Evolutionary conservation across 1,140 invertebrate genomes (phyloP).

Genomic region (Drosophila azteca): DNA sequence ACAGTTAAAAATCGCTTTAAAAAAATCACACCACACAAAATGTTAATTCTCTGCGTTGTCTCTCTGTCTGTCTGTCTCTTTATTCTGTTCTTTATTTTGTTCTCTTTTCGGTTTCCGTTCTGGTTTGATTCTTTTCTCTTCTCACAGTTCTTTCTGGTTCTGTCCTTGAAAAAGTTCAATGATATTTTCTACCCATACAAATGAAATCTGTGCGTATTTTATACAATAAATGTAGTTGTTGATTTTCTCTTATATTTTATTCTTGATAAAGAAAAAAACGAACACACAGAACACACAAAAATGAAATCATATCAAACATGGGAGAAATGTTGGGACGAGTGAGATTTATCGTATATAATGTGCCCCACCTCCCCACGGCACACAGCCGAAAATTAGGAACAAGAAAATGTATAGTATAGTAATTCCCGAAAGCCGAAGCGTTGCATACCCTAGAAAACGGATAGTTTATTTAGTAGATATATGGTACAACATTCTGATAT

Average conservation of each 20-base stretch:
- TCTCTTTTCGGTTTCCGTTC: constrained; percentile 26
- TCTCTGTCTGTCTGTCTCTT: constrained; percentile 1
- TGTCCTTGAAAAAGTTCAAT: constrained; percentile 77
- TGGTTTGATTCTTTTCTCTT: not conserved
- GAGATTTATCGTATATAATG: constrained; percentile 10
- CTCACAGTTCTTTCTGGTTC: constrained; percentile 3
- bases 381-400: too few relatives aligned
- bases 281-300: constrained; percentile 3
- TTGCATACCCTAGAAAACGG: too few relatives aligned
- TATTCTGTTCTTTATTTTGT: constrained; percentile 7
- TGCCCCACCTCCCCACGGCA: not conserved
- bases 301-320: not conserved
- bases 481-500: too few relatives aligned
- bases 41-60: too few relatives aligned
- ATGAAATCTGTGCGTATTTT: constrained; percentile 8
- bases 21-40: not conserved
- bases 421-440: too few relatives aligned
- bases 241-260: constrained; percentile 47
- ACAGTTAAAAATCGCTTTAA: not conserved
- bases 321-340: constrained; percentile 11
- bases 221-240: constrained; percentile 27
- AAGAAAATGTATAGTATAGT: too few relatives aligned
- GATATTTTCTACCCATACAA: constrained; percentile 36
- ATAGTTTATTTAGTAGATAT: too few relatives aligned
- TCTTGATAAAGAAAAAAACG: constrained; percentile 27